Conservation (phyloP, 2,113 vertebrate species). For the Aegotheles bennettii region DNA sequence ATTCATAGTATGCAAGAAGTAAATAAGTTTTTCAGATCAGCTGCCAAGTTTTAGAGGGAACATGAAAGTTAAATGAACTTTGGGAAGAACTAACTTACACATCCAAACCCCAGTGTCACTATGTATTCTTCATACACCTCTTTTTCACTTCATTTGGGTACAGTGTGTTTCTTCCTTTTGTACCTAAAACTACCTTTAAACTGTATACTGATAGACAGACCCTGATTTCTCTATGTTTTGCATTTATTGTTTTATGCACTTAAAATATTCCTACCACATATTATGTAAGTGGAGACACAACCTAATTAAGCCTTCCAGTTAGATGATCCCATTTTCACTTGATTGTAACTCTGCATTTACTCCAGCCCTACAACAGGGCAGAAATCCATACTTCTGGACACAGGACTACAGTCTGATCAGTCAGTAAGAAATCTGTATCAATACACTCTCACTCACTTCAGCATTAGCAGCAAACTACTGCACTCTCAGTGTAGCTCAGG, state of each 20-base stretch:
- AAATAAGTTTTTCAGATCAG: background rate
- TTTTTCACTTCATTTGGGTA: background rate
- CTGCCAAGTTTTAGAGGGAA: background rate
- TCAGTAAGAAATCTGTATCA: conserved; percentile 17
- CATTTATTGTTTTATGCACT: background rate
- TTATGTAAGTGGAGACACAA: background rate
- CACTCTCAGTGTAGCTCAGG: background rate
- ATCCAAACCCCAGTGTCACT: background rate
- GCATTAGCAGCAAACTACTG: background rate
- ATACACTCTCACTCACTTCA: background rate
- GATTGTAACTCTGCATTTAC: background rate
- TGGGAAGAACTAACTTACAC: background rate
- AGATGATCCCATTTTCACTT: background rate
- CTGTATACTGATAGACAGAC: background rate
- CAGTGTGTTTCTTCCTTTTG: background rate
- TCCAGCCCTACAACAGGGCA: background rate
- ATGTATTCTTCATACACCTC: background rate
- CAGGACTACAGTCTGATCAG: background rate
- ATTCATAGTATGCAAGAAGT: background rate
- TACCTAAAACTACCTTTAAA: background rate
- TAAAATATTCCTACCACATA: background rate
- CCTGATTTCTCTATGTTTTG: background rate
- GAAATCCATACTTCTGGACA: conserved; percentile 9
- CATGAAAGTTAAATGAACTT: background rate
- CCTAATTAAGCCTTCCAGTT: conserved; percentile 13